phyloP scores from a whole-genome alignment of 1,140 invertebrate species.

The Parapsyche elsis region DNA sequence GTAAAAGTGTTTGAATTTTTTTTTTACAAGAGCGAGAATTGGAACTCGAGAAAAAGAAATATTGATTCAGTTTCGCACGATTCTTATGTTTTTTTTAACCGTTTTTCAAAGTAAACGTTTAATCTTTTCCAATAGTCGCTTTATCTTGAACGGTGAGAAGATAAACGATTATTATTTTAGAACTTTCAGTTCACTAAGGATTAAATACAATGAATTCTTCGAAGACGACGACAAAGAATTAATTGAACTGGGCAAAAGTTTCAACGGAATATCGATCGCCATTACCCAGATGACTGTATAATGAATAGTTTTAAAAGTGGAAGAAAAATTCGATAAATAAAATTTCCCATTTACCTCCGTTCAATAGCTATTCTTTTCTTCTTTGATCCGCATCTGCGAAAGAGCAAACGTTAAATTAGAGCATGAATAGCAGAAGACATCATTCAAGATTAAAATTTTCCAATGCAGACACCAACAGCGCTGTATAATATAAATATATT shows the following conservation, averaged over 20 bases:
- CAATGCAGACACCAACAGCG: too few species aligned
- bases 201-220: slow-evolving; percentile 19
- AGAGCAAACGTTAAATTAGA: neutral
- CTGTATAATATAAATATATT: neutral
- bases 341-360: neutral
- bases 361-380: neutral
- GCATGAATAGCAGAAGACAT: too few species aligned
- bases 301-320: too few species aligned
- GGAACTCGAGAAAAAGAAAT: too few species aligned
- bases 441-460: too few species aligned
- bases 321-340: neutral
- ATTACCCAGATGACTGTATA: neutral
- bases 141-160: slow-evolving; percentile 26
- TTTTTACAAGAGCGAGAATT: too few species aligned
- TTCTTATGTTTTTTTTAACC: neutral
- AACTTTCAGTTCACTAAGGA: slow-evolving; percentile 30
- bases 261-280: neutral
- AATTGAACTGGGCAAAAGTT: slow-evolving; percentile 4
- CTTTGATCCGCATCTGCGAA: neutral
- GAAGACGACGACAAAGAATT: slow-evolving; percentile 15
- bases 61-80: neutral
- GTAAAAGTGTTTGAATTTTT: too few species aligned
- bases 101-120: neutral
- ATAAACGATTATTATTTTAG: slow-evolving; percentile 31
- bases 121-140: slow-evolving; percentile 25